Conservation (phyloP, 2,797 vertebrate species). For the Saxicola maurus region DNA sequence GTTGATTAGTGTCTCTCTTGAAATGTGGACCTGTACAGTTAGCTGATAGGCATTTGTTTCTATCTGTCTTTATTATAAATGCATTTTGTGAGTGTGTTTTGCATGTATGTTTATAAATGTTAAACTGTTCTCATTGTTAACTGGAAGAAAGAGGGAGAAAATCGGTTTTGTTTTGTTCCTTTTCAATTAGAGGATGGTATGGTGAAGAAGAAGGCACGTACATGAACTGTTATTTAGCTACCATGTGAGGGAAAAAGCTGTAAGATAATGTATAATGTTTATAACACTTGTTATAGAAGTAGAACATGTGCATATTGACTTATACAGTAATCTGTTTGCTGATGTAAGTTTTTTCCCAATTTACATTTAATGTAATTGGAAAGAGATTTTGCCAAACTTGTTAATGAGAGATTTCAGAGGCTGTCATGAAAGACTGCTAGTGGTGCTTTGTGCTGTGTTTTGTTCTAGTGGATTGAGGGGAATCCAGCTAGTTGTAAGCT, state of each 20-base stretch:
- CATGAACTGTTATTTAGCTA: background rate
- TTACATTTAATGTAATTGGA: slow-evolving; percentile 11
- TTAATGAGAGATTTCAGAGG: background rate
- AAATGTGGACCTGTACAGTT: background rate
- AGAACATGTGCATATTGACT: background rate
- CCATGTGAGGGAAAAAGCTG: background rate
- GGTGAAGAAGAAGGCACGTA: background rate
- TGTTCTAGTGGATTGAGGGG: background rate
- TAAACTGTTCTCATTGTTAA: background rate
- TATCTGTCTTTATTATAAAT: background rate
- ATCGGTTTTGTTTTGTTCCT: background rate
- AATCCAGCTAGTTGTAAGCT: background rate
- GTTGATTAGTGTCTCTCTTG: background rate
- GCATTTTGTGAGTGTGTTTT: background rate
- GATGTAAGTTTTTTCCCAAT: background rate
- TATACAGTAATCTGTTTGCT: background rate
- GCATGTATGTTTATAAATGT: background rate
- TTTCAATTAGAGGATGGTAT: background rate
- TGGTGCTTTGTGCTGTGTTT: background rate
- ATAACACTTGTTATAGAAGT: background rate
- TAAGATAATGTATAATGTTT: background rate
- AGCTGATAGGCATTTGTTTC: background rate
- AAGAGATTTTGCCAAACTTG: background rate
- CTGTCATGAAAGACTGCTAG: background rate
- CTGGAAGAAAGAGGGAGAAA: background rate